These are phyloP conservation scores for Lemur catta DNA, from an alignment of 2,797 vertebrate genomes.

Conservation along the genomic window DNA sequence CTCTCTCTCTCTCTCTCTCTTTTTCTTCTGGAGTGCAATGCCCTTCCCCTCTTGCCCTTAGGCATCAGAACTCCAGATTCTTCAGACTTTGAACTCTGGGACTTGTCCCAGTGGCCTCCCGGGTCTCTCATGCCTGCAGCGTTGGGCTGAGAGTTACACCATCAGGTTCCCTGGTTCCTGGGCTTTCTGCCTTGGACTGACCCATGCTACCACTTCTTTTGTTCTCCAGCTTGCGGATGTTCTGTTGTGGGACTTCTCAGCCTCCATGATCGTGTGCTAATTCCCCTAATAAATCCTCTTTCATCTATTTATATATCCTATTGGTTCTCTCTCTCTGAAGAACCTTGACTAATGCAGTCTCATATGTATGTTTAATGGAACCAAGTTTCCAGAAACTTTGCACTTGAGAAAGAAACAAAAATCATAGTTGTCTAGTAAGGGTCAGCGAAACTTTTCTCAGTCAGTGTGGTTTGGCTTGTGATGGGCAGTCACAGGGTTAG, in stretches of 20 bases:
- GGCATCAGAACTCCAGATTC: neutral
- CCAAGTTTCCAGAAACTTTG: conserved; percentile 12
- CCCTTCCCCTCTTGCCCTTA: neutral
- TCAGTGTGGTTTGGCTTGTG: neutral
- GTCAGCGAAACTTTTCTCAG: neutral
- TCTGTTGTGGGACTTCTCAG: neutral
- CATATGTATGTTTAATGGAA: neutral
- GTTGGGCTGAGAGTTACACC: neutral
- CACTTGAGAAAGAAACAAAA: neutral
- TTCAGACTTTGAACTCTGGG: neutral
- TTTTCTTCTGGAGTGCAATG: neutral
- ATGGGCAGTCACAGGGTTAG: neutral
- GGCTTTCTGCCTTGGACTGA: neutral
- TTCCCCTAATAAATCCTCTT: neutral
- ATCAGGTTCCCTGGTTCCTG: neutral
- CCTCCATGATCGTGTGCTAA: neutral
- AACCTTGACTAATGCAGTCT: neutral
- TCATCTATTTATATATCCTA: neutral
- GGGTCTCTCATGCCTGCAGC: neutral
- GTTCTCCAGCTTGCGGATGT: neutral
- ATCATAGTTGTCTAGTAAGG: neutral
- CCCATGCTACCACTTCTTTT: neutral
- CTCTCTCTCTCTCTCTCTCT: neutral
- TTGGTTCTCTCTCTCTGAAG: neutral
- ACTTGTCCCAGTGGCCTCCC: neutral